phyloP scores from a whole-genome alignment of 2,113 vertebrate genomes.

The Tautogolabrus adspersus region DNA sequence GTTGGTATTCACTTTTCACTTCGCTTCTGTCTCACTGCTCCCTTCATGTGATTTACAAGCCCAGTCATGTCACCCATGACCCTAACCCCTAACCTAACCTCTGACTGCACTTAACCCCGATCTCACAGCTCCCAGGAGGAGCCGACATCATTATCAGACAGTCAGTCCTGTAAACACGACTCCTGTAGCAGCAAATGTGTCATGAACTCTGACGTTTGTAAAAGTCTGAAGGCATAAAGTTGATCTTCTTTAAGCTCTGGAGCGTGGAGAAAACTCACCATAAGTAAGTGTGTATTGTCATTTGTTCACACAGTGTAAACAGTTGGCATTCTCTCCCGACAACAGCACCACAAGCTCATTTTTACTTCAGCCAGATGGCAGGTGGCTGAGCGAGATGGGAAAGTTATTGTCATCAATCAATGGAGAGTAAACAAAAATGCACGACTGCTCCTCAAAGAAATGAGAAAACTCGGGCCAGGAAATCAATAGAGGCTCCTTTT shows the following conservation, averaged over 20 bases:
- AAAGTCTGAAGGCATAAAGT: slow-evolving; percentile 21
- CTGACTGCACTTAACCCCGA: slow-evolving; percentile 65
- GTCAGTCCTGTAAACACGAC: slow-evolving; percentile 46
- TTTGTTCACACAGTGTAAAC: slow-evolving; percentile 42
- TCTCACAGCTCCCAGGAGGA: slow-evolving; percentile 44
- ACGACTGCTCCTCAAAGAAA: slow-evolving; percentile 46
- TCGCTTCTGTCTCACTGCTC: slow-evolving; percentile 50
- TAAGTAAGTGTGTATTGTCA: slow-evolving; percentile 36
- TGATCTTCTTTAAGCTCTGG: slow-evolving; percentile 13
- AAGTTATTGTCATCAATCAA: slow-evolving; percentile 67
- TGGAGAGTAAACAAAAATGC: slow-evolving; percentile 58
- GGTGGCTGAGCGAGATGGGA: slow-evolving; percentile 50
- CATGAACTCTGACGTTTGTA: slow-evolving; percentile 28
- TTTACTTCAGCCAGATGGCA: slow-evolving; percentile 53
- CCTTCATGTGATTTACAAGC: slow-evolving; percentile 69
- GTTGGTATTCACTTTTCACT: slow-evolving; percentile 52
- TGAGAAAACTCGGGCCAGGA: slow-evolving; percentile 38
- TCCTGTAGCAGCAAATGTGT: slow-evolving; percentile 39
- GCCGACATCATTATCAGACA: slow-evolving; percentile 33
- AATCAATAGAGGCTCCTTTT: slow-evolving; percentile 23
- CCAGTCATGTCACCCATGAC: slow-evolving; percentile 37
- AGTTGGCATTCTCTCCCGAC: slow-evolving; percentile 43
- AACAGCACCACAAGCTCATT: slow-evolving; percentile 36
- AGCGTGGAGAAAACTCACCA: slow-evolving; percentile 1
- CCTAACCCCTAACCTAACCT: slow-evolving; percentile 63